Percentiles rank a stretch among this genome's conserved stretches.
Evolutionary conservation across 2,113 vertebrate genomes (phyloP).

Genomic region (Vombatus ursinus): DNA sequence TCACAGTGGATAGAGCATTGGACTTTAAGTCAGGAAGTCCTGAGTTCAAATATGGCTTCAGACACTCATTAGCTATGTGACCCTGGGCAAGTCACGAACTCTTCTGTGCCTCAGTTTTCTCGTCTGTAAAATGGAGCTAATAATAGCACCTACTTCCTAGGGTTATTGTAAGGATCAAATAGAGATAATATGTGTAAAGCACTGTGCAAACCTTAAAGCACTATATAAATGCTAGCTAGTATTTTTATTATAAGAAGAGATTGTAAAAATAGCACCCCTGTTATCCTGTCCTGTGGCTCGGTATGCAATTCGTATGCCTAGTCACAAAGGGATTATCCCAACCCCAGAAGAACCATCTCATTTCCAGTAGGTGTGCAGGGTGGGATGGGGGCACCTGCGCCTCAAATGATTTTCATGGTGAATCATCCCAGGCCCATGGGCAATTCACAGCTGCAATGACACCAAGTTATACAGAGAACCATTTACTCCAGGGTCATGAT

Average conservation of each 20-base stretch:
- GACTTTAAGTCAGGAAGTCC: neutral
- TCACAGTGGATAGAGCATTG: neutral
- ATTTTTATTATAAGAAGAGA: neutral
- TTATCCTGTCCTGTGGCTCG: neutral
- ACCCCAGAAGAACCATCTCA: neutral
- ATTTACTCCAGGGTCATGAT: neutral
- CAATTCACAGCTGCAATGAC: neutral
- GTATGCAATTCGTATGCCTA: neutral
- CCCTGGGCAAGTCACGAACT: neutral
- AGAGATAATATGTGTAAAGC: neutral
- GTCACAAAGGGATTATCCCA: neutral
- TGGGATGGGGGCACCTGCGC: neutral
- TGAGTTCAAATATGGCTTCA: neutral
- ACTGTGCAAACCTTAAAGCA: neutral
- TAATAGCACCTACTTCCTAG: neutral
- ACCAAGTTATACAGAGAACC: neutral
- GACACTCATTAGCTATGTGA: neutral
- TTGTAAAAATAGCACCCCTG: neutral
- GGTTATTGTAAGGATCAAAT: neutral
- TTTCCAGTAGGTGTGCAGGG: neutral
- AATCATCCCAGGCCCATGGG: neutral
- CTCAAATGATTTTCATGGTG: neutral
- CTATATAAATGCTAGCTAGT: neutral
- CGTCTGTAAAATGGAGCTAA: neutral
- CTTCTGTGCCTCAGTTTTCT: neutral